Evolutionary conservation across 2,113 vertebrate genomes (phyloP).

Genomic region (Brevimyrus niger): DNA sequence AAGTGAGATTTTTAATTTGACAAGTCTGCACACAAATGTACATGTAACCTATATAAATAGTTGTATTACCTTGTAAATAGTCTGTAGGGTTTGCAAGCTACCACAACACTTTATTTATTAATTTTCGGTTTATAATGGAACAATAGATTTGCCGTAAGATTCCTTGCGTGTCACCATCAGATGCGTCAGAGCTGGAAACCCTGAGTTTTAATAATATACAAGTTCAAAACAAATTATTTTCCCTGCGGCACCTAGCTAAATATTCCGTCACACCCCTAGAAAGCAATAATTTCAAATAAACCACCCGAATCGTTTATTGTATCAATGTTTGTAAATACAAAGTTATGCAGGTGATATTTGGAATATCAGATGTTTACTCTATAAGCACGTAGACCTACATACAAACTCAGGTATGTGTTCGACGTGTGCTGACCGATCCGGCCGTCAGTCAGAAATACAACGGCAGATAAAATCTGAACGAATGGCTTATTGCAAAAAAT

Average conservation of each 20-base stretch:
- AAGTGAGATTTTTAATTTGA: neutral
- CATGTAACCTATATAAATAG: neutral
- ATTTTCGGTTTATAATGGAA: neutral
- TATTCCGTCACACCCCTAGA: neutral
- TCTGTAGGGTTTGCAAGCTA: neutral
- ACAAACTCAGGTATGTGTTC: neutral
- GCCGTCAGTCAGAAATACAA: neutral
- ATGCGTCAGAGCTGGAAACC: too few species aligned
- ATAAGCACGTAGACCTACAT: neutral
- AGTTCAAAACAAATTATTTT: neutral
- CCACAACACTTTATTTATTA: neutral
- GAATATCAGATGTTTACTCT: neutral
- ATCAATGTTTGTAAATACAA: neutral
- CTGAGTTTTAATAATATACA: neutral
- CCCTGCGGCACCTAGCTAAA: neutral
- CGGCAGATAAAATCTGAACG: too few species aligned
- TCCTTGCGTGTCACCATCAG: neutral
- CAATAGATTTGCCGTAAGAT: neutral
- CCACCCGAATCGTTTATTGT: neutral
- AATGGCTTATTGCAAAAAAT: neutral
- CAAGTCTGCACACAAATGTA: neutral
- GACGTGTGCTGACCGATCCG: neutral
- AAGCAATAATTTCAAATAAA: neutral
- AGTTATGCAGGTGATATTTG: neutral
- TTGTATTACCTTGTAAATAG: neutral